Evolutionary conservation across 2,888 invertebrate species (phyloP), one percentile per base, ranked within the genome.

Genomic region (Morpho achilles): DNA sequence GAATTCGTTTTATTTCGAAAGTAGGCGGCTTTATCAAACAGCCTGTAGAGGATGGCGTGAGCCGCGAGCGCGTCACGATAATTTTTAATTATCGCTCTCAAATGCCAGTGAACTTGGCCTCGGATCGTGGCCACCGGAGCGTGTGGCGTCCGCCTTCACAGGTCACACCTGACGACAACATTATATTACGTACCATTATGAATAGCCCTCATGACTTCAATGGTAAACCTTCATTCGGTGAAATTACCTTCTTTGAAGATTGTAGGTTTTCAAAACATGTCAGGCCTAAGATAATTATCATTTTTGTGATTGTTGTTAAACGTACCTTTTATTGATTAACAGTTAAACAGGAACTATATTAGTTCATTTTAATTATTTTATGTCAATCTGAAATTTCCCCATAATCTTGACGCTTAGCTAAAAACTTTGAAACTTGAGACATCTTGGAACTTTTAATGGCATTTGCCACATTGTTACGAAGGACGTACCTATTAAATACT

Each of bases 101-200:
- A 89, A 89, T 90, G 90, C 89, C 89, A 89, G 85, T 90, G 89
- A 90, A 89, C 89, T 88, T 90, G 89, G 89, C 84, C 87, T 85
- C 80, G 81, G 72, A 80, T 82, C 76, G 76, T 79, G 76, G 78
- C 79, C 74, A 80, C 74, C 74, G 75, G 70, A 71, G 67, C 73
- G 72, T 71, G 72, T 68, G 75, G 77, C 79, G 77, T 77, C 79
- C 77, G 77, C 76, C 75, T 76, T 77, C 79, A 76, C 85, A 81
- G 88, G 88, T 87, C 87, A 83, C 80, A 84, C 80, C 80, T 82
- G 79, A 82, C 82, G 83, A 81, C 84, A 80, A 76, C 76, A 76
- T 76, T 79, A 70, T 72, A 68, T 49, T 56, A 58, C 59, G 61
- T 68, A 71, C 71, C 76, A 72, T 76, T 76, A 76, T 73, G 59